phyloP scores from a whole-genome alignment of 2,888 invertebrate genomes.

The Ichneumoninae sp. region DNA sequence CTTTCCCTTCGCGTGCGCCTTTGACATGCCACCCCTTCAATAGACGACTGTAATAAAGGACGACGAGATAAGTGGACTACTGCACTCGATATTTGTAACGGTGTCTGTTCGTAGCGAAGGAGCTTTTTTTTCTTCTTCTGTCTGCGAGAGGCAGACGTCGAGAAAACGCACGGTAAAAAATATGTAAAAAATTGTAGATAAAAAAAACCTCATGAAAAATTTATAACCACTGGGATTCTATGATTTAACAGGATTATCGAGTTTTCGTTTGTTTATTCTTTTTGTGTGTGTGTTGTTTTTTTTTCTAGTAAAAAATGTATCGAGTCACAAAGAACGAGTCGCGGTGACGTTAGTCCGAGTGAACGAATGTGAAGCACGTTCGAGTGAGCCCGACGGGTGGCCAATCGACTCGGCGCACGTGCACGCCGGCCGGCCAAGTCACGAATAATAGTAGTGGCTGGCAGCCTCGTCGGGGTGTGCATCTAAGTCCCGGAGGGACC shows the following conservation, averaged over 20 bases:
- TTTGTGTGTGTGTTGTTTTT: neutral
- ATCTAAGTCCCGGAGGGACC: conserved; percentile 46
- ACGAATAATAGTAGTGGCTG: conserved; percentile 67
- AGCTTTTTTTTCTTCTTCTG: conserved; percentile 1
- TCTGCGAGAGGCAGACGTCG: neutral
- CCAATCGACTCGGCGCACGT: conserved; percentile 69
- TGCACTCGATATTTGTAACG: conserved; percentile 31
- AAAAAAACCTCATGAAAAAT: neutral
- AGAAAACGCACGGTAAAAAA: conserved; percentile 1
- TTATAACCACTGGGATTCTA: neutral
- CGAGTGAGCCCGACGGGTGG: conserved; percentile 69
- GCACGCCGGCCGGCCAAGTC: conserved; percentile 66
- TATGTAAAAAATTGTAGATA: neutral
- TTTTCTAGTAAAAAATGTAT: conserved; percentile 19
- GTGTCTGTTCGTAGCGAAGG: conserved; percentile 1
- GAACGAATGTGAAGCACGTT: conserved; percentile 72
- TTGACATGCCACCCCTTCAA: conserved; percentile 47
- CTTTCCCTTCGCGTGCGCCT: conserved; percentile 29
- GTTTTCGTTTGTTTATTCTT: neutral
- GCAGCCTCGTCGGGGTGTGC: conserved; percentile 49
- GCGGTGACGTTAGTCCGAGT: conserved; percentile 44
- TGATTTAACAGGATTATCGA: conserved; percentile 18
- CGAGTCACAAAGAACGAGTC: conserved; percentile 17
- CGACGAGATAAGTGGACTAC: conserved; percentile 53
- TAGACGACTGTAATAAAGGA: conserved; percentile 48